Base-by-base conservation (phyloP, 2,888 invertebrate species). In the Pteria penguin region DNA sequence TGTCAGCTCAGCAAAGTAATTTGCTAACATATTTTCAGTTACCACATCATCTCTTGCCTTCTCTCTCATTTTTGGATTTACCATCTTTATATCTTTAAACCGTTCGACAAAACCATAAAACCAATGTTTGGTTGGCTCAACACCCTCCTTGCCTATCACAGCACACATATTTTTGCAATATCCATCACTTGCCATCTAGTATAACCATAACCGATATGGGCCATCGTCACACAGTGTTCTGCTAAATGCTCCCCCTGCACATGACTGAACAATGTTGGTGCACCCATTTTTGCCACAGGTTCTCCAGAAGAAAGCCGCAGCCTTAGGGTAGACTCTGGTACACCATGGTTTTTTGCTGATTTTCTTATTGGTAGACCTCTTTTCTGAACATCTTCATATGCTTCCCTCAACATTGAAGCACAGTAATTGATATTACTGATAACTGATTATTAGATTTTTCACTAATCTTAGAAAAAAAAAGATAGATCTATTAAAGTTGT, bases 111-210 rank as follows among this genome's bases (percentile, higher is more conserved):
- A 71, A 2, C 72, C 75, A 66, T 73, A 79, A 67, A 76, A 79
- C 74, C 71, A 72, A 36, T 76, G 71, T 58, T 76, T 76, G 24
- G 76, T 68, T 31, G 74, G 79, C n/a, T 70, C 68, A 54, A 5
- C 67, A 31, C 31, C 32, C 4, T 58, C n/a, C 18, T 31, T 60
- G 2, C 61, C 18, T 27, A 36, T 32, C 4, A 18, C 36, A 14
- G 22, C 14, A 32, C 58, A 58, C 5, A 33, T 24, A 24, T 69
- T 69, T 36, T 27, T 45, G 52, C 29, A 71, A 3, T 24, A 62
- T 61, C 24, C 58, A 26, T n/a, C 4, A 69, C 60, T 27, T 69
- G 61, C 69, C 60, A 60, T 36, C 45, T 22, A 1, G 24, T 26
- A 26, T 57, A 69, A 2, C 24, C 69, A 36, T 60, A 60, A 27